phyloP scores from a whole-genome alignment of 2,888 invertebrate species.

The Nephrotoma flavescens region DNA sequence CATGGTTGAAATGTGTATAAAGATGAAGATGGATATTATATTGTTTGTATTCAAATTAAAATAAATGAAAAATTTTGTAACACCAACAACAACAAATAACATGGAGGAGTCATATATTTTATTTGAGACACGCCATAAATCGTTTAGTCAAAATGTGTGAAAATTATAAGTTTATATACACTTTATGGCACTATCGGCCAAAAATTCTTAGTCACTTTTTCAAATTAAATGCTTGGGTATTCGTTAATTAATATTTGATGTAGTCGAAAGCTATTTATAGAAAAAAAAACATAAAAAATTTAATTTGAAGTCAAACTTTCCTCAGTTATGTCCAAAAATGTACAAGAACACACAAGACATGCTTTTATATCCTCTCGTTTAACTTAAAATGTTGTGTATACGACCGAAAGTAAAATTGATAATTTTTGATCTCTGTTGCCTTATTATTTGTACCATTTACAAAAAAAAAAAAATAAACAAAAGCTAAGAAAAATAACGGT shows the following conservation, averaged over 20 bases:
- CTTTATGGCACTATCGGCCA: neutral
- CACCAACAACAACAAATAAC: neutral
- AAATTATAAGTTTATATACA: neutral
- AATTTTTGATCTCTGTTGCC: neutral
- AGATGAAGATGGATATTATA: neutral
- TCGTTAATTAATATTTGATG: no score
- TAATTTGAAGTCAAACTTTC: no score
- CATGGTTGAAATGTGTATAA: neutral
- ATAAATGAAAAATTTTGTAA: neutral
- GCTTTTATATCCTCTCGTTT: neutral
- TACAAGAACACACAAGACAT: no score
- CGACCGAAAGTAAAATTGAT: neutral
- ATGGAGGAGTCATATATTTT: neutral
- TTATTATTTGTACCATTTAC: neutral
- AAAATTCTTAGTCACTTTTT: neutral
- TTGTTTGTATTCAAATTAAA: neutral
- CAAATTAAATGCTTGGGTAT: no score
- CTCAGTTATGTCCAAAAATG: no score
- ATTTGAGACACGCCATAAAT: neutral
- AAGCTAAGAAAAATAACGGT: neutral
- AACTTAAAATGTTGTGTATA: neutral
- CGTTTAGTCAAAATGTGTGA: neutral
- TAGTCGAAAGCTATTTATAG: no score
- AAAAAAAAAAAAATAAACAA: neutral
- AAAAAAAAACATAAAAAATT: no score